Evolutionary conservation across 2,113 vertebrate genomes (phyloP).

Genomic region (Anarhynchus alexandrinus): DNA sequence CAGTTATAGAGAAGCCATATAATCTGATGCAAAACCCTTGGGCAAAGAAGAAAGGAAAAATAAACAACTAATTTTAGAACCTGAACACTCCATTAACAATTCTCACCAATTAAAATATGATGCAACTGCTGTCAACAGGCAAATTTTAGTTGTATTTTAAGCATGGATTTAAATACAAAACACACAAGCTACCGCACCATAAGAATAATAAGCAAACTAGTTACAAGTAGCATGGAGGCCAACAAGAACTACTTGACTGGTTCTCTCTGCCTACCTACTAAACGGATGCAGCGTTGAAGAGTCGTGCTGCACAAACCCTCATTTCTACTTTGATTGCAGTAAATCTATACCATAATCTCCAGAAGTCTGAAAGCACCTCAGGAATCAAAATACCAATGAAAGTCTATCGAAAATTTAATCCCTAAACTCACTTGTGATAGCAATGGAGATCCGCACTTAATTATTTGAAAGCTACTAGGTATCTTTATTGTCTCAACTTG

Average conservation of each 20-base stretch:
- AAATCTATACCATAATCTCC: neutral
- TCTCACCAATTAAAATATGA: slow-evolving; percentile 76
- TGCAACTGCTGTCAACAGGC: slow-evolving; percentile 69
- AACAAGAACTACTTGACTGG: neutral
- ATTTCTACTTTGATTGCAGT: neutral
- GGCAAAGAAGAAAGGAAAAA: slow-evolving; percentile 74
- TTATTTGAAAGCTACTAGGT: neutral
- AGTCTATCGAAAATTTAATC: neutral
- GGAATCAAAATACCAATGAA: neutral
- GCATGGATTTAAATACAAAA: slow-evolving; percentile 11
- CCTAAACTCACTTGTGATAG: neutral
- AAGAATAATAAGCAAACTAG: neutral
- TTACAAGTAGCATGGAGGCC: neutral
- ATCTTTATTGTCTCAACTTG: neutral
- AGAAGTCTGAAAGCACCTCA: neutral
- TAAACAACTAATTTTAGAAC: slow-evolving; percentile 77
- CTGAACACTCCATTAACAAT: slow-evolving; percentile 58
- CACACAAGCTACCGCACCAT: neutral
- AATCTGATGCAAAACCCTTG: slow-evolving; percentile 79
- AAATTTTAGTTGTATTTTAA: slow-evolving; percentile 32
- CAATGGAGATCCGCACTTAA: neutral
- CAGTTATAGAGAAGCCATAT: slow-evolving; percentile 50
- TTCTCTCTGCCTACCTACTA: neutral
- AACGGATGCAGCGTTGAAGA: neutral
- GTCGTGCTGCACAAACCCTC: neutral